These are phyloP conservation scores for roundworm (Caenorhabditis elegans) DNA, from an alignment of 1,140 invertebrate species.

Conservation along the genomic window DNA sequence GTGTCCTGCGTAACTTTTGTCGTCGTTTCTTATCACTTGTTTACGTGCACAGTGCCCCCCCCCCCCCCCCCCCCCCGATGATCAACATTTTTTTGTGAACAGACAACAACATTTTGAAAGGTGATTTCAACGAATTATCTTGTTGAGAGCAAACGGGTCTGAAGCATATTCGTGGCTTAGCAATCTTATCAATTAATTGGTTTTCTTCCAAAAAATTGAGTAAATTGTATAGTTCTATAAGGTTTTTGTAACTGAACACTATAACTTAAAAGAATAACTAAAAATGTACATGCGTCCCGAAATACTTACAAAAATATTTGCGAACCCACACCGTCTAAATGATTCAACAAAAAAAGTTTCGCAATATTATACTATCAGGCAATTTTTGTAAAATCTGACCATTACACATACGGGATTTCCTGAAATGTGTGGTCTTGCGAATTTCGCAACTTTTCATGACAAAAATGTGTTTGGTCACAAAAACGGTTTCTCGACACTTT, in stretches of 20 bases:
- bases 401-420: background rate
- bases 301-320: background rate
- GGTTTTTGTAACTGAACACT: no score
- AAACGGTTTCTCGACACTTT: no score
- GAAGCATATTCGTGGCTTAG: no score
- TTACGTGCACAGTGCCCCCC: conserved; percentile 22
- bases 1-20: conserved; percentile 16
- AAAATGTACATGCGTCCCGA: background rate
- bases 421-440: background rate
- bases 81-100: conserved; percentile 17
- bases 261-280: no score
- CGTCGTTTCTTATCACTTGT: conserved; percentile 16
- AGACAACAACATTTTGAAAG: background rate
- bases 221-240: no score
- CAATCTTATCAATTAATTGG: no score
- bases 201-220: no score
- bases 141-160: no score
- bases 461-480: no score
- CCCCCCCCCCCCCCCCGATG: background rate
- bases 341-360: background rate
- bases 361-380: background rate
- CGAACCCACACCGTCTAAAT: background rate
- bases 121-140: background rate
- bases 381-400: background rate
- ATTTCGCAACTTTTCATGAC: conserved; percentile 22